Conservation (phyloP, 2,797 vertebrate species). For the Fistularia tabacaria region DNA sequence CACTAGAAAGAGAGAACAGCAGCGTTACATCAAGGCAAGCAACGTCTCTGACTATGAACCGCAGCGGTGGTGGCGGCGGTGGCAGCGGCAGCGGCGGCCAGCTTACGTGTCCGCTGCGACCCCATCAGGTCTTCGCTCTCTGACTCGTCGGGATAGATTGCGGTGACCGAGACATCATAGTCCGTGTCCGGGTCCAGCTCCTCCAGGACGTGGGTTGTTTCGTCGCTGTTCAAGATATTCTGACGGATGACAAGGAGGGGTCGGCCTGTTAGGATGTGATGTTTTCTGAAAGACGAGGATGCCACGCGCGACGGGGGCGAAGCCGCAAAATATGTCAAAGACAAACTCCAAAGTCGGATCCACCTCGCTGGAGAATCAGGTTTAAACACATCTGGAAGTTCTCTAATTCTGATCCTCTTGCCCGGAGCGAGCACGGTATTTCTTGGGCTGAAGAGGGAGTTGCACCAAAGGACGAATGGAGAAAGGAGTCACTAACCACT, state of each 20-base stretch:
- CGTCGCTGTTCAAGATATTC: constrained; percentile 84
- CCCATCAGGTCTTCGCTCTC: constrained; percentile 92
- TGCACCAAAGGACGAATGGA: no score
- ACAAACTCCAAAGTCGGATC: no score
- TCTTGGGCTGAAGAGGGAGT: no score
- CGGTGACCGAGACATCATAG: constrained; percentile 87
- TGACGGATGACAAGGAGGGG: constrained; percentile 41
- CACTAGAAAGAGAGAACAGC: constrained; percentile 73
- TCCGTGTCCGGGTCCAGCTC: constrained; percentile 85
- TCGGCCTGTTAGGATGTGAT: not conserved
- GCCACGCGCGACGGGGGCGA: no score
- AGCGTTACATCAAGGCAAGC: constrained; percentile 32
- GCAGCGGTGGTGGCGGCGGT: accelerated
- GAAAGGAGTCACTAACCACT: no score
- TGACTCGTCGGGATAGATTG: constrained; percentile 95
- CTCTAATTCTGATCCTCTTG: no score
- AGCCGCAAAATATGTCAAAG: no score
- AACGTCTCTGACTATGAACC: not conserved
- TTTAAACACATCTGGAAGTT: no score
- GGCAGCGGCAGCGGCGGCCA: accelerated
- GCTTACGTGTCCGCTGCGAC: constrained; percentile 86
- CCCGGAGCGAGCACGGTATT: no score
- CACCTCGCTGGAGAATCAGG: no score
- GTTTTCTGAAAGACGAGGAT: not conserved
- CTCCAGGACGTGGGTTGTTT: constrained; percentile 77